Conservation (phyloP, 2,113 vertebrate species). For the Ploceus nigricollis region DNA sequence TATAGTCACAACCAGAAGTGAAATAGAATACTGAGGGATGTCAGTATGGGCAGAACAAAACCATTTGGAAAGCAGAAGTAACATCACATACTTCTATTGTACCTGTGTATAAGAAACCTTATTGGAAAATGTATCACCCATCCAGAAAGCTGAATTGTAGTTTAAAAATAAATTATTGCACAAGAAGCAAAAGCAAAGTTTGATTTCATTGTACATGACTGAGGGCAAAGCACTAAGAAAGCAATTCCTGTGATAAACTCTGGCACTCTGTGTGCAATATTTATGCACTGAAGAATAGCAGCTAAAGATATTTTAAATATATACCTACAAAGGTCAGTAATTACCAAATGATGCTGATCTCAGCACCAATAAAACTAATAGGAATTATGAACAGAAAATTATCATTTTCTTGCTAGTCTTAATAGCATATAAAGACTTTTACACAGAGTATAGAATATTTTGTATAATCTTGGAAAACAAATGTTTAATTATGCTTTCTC, state of each 20-base stretch:
- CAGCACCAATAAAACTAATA: not conserved
- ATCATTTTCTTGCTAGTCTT: not conserved
- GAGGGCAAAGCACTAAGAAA: not conserved
- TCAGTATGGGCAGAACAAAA: not conserved
- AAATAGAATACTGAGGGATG: not conserved
- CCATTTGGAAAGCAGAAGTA: not conserved
- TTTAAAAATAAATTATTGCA: not conserved
- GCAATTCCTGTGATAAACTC: not conserved
- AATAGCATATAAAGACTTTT: not conserved
- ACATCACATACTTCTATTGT: not conserved
- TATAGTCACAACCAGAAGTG: not conserved
- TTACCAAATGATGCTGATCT: not conserved
- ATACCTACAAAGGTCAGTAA: not conserved
- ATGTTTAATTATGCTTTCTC: not conserved
- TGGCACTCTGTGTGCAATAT: not conserved
- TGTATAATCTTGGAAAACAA: not conserved
- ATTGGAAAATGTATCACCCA: not conserved
- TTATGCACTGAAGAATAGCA: not conserved
- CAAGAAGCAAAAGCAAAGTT: not conserved
- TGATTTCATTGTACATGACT: not conserved
- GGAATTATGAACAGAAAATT: not conserved
- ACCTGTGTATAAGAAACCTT: not conserved
- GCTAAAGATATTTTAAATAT: not conserved
- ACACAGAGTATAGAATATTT: not conserved
- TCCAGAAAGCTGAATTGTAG: not conserved